Percentiles rank a stretch among this genome's conserved stretches.
These are phyloP conservation scores for Teinopalpus imperialis DNA, from an alignment of 2,888 invertebrate species.

Conservation along the genomic window DNA sequence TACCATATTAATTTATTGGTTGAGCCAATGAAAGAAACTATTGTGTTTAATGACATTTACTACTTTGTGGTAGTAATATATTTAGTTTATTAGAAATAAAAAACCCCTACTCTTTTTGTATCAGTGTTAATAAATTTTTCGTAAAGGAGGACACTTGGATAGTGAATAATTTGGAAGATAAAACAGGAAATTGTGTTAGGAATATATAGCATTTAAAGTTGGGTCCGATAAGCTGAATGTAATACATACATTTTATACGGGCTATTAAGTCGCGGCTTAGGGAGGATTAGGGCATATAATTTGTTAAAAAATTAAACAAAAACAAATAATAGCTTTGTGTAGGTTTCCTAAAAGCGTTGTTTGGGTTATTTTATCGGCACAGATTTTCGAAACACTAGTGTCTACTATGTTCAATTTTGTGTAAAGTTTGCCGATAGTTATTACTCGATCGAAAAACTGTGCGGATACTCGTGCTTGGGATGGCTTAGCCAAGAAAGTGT, in stretches of 20 bases:
- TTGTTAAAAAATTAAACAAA: slow-evolving; percentile 66
- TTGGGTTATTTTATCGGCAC: slow-evolving; percentile 56
- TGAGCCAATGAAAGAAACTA: slow-evolving; percentile 2
- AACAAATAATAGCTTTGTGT: slow-evolving; percentile 76
- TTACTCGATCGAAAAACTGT: slow-evolving; percentile 50
- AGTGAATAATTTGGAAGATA: slow-evolving; percentile 62
- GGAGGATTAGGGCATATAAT: slow-evolving; percentile 66
- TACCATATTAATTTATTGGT: neutral
- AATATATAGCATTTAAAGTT: slow-evolving; percentile 53
- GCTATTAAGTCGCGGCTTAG: slow-evolving; percentile 74
- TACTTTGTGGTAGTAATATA: slow-evolving; percentile 9
- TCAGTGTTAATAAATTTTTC: slow-evolving; percentile 39
- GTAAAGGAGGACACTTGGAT: slow-evolving; percentile 41
- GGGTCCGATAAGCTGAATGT: slow-evolving; percentile 60
- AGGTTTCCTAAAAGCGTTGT: slow-evolving; percentile 76
- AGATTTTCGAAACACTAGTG: slow-evolving; percentile 34
- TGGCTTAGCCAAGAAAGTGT: slow-evolving; percentile 62
- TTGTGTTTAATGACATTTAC: slow-evolving; percentile 1
- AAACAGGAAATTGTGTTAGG: slow-evolving; percentile 61
- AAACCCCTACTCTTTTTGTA: slow-evolving; percentile 21
- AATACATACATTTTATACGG: slow-evolving; percentile 61
- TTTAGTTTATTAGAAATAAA: slow-evolving; percentile 28
- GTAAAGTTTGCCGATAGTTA: slow-evolving; percentile 18
- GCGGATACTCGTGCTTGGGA: slow-evolving; percentile 61
- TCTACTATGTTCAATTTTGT: slow-evolving; percentile 19